phyloP scores from a whole-genome alignment of 2,888 invertebrate genomes.

The Zaprionus bogoriensis region DNA sequence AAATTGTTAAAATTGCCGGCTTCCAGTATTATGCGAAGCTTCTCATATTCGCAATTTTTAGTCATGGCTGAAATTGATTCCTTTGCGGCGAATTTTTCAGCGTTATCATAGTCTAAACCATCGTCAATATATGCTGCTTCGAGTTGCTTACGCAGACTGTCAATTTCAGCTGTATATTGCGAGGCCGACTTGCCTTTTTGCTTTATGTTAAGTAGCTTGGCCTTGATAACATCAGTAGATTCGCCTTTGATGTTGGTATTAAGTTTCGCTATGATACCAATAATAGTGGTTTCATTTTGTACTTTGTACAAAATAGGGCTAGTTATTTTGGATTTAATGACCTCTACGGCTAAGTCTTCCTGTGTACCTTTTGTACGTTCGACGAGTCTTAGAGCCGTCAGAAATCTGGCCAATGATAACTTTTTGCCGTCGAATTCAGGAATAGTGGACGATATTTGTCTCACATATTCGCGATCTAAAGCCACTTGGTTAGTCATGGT shows the following conservation, averaged over 20 bases:
- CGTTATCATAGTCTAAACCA: no score
- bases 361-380: neutral
- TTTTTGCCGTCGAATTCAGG: neutral
- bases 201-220: neutral
- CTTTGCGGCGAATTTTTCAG: no score
- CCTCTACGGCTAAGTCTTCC: neutral
- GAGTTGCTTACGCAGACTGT: slow-evolving; percentile 4
- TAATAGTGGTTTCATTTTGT: no score
- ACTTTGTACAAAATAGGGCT: neutral
- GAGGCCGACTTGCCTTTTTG: neutral
- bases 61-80: slow-evolving; percentile 15
- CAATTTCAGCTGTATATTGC: slow-evolving; percentile 5
- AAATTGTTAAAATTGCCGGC: slow-evolving; percentile 12
- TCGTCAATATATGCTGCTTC: slow-evolving; percentile 10
- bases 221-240: neutral
- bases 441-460: neutral
- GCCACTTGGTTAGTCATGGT: no score
- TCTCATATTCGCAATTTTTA: slow-evolving; percentile 16
- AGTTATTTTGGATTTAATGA: neutral
- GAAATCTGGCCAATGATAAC: neutral
- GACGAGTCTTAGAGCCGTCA: neutral
- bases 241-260: neutral
- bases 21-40: slow-evolving; percentile 15
- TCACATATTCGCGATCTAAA: no score
- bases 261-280: no score